Base-by-base conservation (phyloP, 2,888 invertebrate genomes). In the Campoletis raptor region DNA sequence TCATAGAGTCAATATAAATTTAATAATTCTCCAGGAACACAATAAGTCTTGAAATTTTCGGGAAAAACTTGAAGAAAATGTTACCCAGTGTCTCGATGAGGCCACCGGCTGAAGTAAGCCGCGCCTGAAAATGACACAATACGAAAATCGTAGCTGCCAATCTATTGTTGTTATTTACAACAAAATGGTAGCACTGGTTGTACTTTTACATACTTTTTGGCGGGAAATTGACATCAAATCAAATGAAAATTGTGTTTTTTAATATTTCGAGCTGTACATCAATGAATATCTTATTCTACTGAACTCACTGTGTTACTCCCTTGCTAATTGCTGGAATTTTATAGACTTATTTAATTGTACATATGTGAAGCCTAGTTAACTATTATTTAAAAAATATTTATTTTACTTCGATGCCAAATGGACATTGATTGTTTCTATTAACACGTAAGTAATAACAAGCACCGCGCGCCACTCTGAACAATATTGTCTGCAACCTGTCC, bases 21-120 rank as follows among this genome's bases (percentile, higher is more conserved):
- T 3, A 70, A 18, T 64, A 18, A 48, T 45, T 6, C 8, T 61
- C 42, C 40, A 37, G 12, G 37, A 54, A 48, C 18, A 36, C 24
- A 48, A 40, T 30, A 67, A 40, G 0, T 30, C 37, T 64, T 54
- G 36, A 36, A 24, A 76, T 61, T 70, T 21, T 67, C 48, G 57
- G 42, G 8, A 76, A 72, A 57, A 48, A 72, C 24, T 48, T 9
- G 21, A 54, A 66, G 36, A 76, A 66, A 72, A 30, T 57, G 24
- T 83, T 86, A 86, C 86, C 81, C 76, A 73, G 83, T 83, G 45
- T 78, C 72, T 76, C 77, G 72, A 61, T 40, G 67, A 79, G 77
- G 72, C 86, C 72, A 83, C 48, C 81, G 86, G 57, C 77, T 78
- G 86, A 86, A 86, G 86, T 48, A 24, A 83, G 86, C 83, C 64